Conservation (phyloP, 1,140 invertebrate species). For the Helicoverpa zea region DNA sequence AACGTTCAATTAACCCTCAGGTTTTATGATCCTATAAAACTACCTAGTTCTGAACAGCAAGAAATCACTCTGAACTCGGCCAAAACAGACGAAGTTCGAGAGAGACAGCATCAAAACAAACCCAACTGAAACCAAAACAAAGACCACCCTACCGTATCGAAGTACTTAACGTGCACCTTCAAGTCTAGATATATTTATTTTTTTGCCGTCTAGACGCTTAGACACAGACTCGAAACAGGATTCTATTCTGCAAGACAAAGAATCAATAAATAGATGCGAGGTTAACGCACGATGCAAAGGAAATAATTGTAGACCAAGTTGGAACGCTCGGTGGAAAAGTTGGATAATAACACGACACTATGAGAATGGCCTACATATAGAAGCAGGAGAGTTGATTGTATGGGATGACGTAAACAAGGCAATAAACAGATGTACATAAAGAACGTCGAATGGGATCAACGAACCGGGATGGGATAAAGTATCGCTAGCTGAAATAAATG, state of each 20-base stretch:
- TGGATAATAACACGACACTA: constrained; percentile 10
- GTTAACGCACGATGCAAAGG: constrained; percentile 63
- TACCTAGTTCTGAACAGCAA: not conserved
- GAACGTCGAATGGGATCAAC: constrained; percentile 26
- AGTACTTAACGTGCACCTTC: constrained; percentile 21
- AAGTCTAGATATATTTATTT: constrained; percentile 21
- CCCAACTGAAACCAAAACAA: not conserved
- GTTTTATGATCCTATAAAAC: not conserved
- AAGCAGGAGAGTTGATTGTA: constrained; percentile 23
- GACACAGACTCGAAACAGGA: constrained; percentile 71
- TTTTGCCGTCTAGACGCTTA: constrained; percentile 76
- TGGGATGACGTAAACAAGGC: constrained; percentile 41
- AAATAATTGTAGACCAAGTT: not conserved
- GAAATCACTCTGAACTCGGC: not conserved
- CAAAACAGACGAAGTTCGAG: constrained; percentile 3
- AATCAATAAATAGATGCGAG: constrained; percentile 78
- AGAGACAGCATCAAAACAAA: constrained; percentile 37
- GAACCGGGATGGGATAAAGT: constrained; percentile 30
- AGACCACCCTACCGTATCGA: constrained; percentile 5
- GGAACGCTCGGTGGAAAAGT: not conserved
- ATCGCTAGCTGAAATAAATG: constrained; percentile 18
- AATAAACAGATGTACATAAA: constrained; percentile 15
- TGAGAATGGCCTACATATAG: constrained; percentile 41
- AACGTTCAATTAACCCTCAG: too few relatives aligned
- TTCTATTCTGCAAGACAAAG: constrained; percentile 66